A percentile compares a stretch with the other conserved stretches of the same genome.
Conservation (phyloP, 2,888 invertebrate genomes). For the Hypsopygia costalis region DNA sequence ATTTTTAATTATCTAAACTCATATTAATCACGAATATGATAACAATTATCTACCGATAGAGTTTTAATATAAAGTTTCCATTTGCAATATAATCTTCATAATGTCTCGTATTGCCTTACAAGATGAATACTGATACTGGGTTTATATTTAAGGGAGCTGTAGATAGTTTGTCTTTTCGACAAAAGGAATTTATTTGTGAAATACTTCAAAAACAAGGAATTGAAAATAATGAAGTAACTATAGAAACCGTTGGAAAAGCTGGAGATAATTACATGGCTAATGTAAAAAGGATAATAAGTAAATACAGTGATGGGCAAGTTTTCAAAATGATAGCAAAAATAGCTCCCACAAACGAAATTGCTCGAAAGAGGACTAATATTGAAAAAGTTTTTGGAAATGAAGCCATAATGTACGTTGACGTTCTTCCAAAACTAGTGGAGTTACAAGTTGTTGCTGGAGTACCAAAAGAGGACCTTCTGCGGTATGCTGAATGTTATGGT, state of each 20-base stretch:
- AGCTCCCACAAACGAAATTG: neutral
- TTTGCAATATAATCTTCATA: no score
- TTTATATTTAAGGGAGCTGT: constrained; percentile 33
- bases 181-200: constrained; percentile 33
- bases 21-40: no score
- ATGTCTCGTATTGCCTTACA: neutral
- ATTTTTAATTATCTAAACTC: no score
- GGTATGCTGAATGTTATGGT: neutral
- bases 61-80: no score
- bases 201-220: constrained; percentile 32
- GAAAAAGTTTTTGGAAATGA: neutral
- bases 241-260: constrained; percentile 31
- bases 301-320: neutral
- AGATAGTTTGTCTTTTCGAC: constrained; percentile 24
- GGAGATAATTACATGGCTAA: constrained; percentile 38
- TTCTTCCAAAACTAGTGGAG: constrained; percentile 1
- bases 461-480: neutral
- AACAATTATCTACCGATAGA: no score
- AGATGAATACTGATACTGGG: constrained; percentile 18
- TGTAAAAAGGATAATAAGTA: constrained; percentile 23
- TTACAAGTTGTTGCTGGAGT: neutral
- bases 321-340: no score
- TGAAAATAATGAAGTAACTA: constrained; percentile 25
- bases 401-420: neutral
- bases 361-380: neutral